Percentiles rank a stretch among this genome's conserved stretches.
phyloP scores from a whole-genome alignment of 2,888 invertebrate genomes.

The Girardia tigrina region DNA sequence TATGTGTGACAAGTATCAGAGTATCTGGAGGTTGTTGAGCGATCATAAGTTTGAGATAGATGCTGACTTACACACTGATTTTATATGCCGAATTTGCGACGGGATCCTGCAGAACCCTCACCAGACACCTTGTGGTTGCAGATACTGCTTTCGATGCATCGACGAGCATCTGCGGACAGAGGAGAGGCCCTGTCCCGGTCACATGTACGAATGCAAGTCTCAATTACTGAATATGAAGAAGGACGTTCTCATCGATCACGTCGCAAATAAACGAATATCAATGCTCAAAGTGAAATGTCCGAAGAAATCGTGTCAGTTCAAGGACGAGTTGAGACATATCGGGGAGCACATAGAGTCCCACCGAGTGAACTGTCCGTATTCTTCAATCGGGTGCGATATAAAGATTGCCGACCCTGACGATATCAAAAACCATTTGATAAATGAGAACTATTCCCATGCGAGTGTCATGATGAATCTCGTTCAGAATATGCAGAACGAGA shows the following conservation, averaged over 20 bases:
- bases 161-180: neutral
- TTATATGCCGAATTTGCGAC: neutral
- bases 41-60: neutral
- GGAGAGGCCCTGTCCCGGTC: neutral
- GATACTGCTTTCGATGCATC: neutral
- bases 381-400: neutral
- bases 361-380: neutral
- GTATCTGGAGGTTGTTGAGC: neutral
- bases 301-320: neutral
- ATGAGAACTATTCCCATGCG: neutral
- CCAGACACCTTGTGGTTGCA: conserved; percentile 1
- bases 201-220: neutral
- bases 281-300: neutral
- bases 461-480: neutral
- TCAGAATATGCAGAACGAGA: neutral
- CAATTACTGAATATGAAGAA: neutral
- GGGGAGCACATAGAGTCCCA: neutral
- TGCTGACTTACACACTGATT: neutral
- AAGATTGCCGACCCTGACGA: neutral
- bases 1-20: no score
- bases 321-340: neutral
- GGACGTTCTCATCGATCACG: neutral
- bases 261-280: neutral
- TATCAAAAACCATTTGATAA: neutral
- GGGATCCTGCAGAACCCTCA: neutral